These are phyloP conservation scores for Bombus terrestris DNA, from an alignment of 1,140 invertebrate species.

Conservation along the genomic window DNA sequence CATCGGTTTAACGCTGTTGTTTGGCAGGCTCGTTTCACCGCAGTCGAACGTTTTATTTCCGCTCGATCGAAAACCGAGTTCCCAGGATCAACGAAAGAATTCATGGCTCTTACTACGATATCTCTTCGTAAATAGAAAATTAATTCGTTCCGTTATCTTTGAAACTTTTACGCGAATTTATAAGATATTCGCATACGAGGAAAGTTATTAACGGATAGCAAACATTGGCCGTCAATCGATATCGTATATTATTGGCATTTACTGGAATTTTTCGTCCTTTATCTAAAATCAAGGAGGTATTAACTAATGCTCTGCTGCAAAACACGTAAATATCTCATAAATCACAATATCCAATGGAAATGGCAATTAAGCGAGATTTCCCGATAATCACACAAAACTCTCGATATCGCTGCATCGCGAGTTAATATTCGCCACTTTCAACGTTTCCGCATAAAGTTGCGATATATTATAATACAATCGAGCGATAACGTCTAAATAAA, in stretches of 20 bases:
- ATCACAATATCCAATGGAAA: neutral
- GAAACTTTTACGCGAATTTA: neutral
- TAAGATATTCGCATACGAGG: too few relatives aligned
- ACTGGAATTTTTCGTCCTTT: too few relatives aligned
- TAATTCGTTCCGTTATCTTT: neutral
- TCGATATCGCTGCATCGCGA: neutral
- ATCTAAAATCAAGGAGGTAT: too few relatives aligned
- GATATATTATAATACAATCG: neutral
- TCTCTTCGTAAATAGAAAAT: neutral
- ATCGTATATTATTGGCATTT: too few relatives aligned
- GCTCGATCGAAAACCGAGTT: neutral
- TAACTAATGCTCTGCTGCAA: neutral
- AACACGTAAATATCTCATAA: neutral
- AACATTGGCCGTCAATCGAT: too few relatives aligned
- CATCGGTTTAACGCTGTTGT: slow-evolving; percentile 9
- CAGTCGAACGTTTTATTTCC: slow-evolving; percentile 1
- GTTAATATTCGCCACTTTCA: neutral
- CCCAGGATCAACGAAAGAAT: neutral
- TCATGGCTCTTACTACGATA: neutral
- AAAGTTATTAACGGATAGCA: too few relatives aligned
- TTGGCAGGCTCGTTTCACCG: neutral
- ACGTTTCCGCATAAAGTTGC: neutral
- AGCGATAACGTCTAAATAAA: neutral
- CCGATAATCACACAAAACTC: neutral
- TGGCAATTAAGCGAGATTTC: neutral